phyloP scores from a whole-genome alignment of 2,797 vertebrate genomes.

The Petrocephalus sullivani region DNA sequence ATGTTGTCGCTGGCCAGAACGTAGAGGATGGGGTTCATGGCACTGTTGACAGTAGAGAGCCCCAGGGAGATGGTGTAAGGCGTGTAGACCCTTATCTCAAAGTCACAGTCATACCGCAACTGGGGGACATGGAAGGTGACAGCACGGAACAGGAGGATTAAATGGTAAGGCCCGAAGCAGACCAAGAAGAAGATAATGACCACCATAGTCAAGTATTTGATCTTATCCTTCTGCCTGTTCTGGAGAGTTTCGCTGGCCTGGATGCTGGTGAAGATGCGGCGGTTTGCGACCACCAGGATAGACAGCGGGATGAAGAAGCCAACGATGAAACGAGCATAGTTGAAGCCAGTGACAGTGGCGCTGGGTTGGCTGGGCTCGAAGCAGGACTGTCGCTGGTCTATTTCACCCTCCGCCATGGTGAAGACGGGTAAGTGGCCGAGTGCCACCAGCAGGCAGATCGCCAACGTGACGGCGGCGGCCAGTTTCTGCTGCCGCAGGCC shows the following conservation, averaged over 20 bases:
- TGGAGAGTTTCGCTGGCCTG: conserved; percentile 60
- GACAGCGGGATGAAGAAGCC: conserved; percentile 71
- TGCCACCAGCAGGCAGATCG: conserved; percentile 53
- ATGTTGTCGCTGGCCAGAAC: conserved; percentile 71
- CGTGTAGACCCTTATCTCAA: conserved; percentile 62
- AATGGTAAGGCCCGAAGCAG: conserved; percentile 82
- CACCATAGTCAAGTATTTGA: conserved; percentile 52
- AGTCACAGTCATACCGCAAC: conserved; percentile 32
- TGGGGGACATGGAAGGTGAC: conserved; percentile 47
- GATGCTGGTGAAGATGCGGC: conserved; percentile 55
- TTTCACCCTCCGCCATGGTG: conserved; percentile 31
- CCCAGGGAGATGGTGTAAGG: conserved; percentile 68
- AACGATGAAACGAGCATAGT: conserved; percentile 60
- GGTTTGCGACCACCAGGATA: conserved; percentile 67
- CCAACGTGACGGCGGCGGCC: conserved; percentile 39
- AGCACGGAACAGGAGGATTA: conserved; percentile 67
- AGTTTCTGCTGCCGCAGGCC: conserved; percentile 57
- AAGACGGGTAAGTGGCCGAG: conserved; percentile 61
- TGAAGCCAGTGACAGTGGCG: conserved; percentile 44
- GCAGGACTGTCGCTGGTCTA: conserved; percentile 34
- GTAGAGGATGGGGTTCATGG: conserved; percentile 80
- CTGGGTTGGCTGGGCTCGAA: conserved; percentile 65
- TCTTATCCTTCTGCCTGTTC: conserved; percentile 61
- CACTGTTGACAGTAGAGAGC: conserved; percentile 72
- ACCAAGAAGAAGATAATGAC: conserved; percentile 76